Evolutionary conservation across 2,888 invertebrate genomes (phyloP).

Genomic region (Yponomeuta sedellus): DNA sequence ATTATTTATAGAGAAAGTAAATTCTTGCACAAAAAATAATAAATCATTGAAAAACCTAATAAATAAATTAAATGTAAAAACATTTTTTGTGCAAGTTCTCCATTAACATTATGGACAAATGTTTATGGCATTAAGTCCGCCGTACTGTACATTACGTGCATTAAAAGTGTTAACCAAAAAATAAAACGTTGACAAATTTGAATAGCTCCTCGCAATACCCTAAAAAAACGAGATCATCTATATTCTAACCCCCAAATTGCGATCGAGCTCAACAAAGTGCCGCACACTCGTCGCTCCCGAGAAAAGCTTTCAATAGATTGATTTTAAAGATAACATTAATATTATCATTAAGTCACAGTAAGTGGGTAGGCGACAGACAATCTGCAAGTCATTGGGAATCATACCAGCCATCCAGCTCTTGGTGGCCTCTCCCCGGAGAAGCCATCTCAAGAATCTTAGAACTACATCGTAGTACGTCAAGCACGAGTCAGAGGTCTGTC

Average conservation of each 20-base stretch:
- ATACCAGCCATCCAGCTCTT: conserved; percentile 18
- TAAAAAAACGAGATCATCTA: not conserved
- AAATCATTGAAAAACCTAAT: no score
- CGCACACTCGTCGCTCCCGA: conserved; percentile 28
- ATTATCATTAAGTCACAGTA: conserved; percentile 63
- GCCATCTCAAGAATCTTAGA: not conserved
- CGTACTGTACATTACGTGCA: no score
- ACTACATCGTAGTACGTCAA: conserved; percentile 24
- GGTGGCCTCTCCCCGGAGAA: not conserved
- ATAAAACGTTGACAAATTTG: not conserved
- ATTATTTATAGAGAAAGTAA: no score
- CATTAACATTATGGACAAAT: no score
- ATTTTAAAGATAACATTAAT: conserved; percentile 68
- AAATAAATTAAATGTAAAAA: no score
- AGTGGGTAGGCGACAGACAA: conserved; percentile 69
- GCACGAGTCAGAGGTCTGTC: conserved; percentile 31
- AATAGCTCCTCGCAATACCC: not conserved
- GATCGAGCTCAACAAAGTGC: conserved; percentile 15
- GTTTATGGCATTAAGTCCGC: no score
- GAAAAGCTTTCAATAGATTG: conserved; percentile 45
- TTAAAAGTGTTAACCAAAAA: no score
- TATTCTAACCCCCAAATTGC: conserved; percentile 2
- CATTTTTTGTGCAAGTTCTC: no score
- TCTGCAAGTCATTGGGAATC: conserved; percentile 51
- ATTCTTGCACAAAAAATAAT: no score